Percentiles rank a stretch among this genome's conserved stretches.
Conservation (phyloP, 2,797 vertebrate species). For the Crenichthys baileyi region DNA sequence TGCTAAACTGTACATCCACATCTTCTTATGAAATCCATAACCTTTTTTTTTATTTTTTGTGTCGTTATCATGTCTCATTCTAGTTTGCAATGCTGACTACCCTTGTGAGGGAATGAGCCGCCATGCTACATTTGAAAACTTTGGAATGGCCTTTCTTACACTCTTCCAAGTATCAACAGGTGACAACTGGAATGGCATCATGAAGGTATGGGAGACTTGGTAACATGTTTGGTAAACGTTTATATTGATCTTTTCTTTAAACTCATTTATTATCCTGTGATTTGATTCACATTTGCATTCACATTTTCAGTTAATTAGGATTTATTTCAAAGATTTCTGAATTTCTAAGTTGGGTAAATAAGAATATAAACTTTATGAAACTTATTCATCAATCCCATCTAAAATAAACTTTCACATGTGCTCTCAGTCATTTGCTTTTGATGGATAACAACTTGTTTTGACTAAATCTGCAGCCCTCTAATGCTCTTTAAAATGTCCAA, state of each 20-base stretch:
- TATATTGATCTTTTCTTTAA: not conserved
- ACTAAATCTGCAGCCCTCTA: too few species aligned
- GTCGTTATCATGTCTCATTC: not conserved
- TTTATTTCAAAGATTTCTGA: too few species aligned
- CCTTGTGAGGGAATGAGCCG: constrained; percentile 98
- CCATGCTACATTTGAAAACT: constrained; percentile 96
- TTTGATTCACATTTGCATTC: not conserved
- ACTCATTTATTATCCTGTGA: not conserved
- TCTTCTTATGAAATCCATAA: not conserved
- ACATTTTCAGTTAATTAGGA: too few species aligned
- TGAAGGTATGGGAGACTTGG: constrained; percentile 86
- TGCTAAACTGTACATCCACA: not conserved
- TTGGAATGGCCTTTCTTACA: constrained; percentile 97
- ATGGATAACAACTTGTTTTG: too few species aligned
- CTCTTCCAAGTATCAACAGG: constrained; percentile 97
- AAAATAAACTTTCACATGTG: too few species aligned
- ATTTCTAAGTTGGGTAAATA: too few species aligned
- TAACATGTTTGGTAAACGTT: not conserved
- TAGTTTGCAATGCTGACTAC: constrained; percentile 94
- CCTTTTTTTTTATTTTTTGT: not conserved
- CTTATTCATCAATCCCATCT: too few species aligned
- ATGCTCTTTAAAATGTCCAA: too few species aligned
- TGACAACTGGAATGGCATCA: constrained; percentile 98
- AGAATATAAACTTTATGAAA: too few species aligned
- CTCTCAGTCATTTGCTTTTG: too few species aligned